Percentiles rank a stretch among this genome's conserved stretches.
Evolutionary conservation across 2,888 invertebrate species (phyloP).

Genomic region (Sialis fuliginosa): DNA sequence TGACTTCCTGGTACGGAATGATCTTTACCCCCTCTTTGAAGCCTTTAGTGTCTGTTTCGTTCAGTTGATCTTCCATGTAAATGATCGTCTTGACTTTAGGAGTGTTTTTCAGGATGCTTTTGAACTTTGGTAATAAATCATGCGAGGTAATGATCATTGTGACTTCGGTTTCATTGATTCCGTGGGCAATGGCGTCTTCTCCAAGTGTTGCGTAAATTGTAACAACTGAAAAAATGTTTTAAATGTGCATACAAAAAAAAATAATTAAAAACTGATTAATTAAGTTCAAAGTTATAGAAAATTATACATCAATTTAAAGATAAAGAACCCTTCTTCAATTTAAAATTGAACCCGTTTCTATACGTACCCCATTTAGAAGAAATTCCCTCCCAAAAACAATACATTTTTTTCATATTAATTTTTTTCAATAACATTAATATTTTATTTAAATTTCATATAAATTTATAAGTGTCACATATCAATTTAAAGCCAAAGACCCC

Average conservation of each 20-base stretch:
- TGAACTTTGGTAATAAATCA: constrained; percentile 83
- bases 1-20: constrained; percentile 54
- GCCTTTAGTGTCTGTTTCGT: constrained; percentile 45
- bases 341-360: too few relatives aligned
- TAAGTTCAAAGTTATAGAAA: neutral
- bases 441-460: too few relatives aligned
- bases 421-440: too few relatives aligned
- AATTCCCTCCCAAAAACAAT: too few relatives aligned
- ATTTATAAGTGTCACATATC: too few relatives aligned
- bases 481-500: too few relatives aligned
- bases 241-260: neutral
- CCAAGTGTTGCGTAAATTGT: constrained; percentile 95
- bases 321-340: too few relatives aligned
- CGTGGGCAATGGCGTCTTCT: constrained; percentile 90
- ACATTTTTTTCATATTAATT: too few relatives aligned
- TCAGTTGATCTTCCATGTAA: constrained; percentile 78
- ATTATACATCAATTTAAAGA: neutral
- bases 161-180: constrained; percentile 93
- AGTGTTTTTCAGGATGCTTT: constrained; percentile 50
- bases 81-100: constrained; percentile 63
- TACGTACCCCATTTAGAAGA: too few relatives aligned
- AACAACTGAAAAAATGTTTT: constrained; percentile 42
- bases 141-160: constrained; percentile 83
- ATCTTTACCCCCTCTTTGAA: constrained; percentile 57
- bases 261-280: neutral